Conservation (phyloP, 2,797 vertebrate species). For the Muraenolepis orangiensis region DNA sequence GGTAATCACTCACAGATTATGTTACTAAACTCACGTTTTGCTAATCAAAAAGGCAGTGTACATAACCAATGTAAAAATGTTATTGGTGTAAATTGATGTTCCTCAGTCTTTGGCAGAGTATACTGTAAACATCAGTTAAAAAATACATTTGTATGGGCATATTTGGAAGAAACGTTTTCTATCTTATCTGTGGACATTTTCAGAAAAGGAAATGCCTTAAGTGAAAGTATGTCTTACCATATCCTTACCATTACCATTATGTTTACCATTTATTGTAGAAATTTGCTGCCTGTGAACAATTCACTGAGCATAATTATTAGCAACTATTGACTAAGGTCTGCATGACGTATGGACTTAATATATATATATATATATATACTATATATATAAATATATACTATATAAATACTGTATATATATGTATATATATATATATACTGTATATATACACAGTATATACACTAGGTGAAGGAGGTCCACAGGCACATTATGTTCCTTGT, state of each 20-base stretch:
- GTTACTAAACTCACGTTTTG: constrained; percentile 1
- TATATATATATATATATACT: constrained; percentile 41
- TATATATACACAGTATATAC: neutral
- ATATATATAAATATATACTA: neutral
- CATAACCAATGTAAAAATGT: constrained; percentile 42
- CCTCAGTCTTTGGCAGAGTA: constrained; percentile 32
- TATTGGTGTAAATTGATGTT: constrained; percentile 51
- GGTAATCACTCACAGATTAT: neutral
- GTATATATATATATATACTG: constrained; percentile 40
- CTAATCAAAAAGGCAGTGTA: constrained; percentile 31
- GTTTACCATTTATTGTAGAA: constrained; percentile 49
- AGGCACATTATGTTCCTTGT: constrained; percentile 63
- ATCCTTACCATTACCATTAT: neutral
- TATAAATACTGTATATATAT: constrained; percentile 34
- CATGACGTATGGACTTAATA: constrained; percentile 58
- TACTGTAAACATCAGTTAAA: constrained; percentile 26
- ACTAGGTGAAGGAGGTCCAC: constrained; percentile 47
- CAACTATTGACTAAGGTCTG: constrained; percentile 54
- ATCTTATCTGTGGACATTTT: constrained; percentile 35
- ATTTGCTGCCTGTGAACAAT: constrained; percentile 48
- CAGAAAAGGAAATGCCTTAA: neutral
- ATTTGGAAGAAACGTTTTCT: constrained; percentile 40
- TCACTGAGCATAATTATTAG: constrained; percentile 44
- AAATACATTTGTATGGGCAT: constrained; percentile 30
- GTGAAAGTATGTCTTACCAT: neutral